Evolutionary conservation across 1,140 invertebrate species (phyloP).

Genomic region (Eupeodes corollae): DNA sequence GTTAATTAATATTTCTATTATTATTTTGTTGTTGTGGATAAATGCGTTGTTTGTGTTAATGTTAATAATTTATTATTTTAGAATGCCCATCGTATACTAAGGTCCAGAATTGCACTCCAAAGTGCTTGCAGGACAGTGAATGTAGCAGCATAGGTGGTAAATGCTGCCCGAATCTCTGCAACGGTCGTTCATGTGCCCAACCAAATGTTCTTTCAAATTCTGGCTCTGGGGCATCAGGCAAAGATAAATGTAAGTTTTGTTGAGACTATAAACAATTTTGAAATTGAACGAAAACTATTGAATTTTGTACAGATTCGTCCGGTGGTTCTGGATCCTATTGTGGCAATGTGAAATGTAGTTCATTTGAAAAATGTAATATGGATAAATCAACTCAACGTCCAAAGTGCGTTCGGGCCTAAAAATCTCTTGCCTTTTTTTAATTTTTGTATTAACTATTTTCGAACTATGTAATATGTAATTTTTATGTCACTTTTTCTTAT

Average conservation of each 20-base stretch:
- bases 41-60: no score
- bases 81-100: constrained; percentile 51
- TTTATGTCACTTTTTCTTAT: no score
- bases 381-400: constrained; percentile 51
- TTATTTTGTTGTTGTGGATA: no score
- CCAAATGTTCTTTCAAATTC: constrained; percentile 34
- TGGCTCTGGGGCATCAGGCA: no score
- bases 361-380: constrained; percentile 53
- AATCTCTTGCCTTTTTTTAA: neutral
- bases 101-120: constrained; percentile 51
- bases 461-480: neutral
- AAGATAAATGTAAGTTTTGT: no score
- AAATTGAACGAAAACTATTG: neutral
- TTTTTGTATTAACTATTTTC: neutral
- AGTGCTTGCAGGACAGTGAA: constrained; percentile 51
- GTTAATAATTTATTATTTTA: constrained; percentile 1
- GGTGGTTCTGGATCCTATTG: constrained; percentile 47
- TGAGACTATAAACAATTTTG: no score
- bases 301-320: constrained; percentile 22
- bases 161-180: constrained; percentile 59
- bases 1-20: no score
- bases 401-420: constrained; percentile 50
- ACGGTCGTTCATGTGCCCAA: constrained; percentile 49
- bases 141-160: constrained; percentile 48
- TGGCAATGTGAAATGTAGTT: constrained; percentile 52